Base-by-base conservation (phyloP, 2,888 invertebrate genomes). In the Campaea margaritaria region DNA sequence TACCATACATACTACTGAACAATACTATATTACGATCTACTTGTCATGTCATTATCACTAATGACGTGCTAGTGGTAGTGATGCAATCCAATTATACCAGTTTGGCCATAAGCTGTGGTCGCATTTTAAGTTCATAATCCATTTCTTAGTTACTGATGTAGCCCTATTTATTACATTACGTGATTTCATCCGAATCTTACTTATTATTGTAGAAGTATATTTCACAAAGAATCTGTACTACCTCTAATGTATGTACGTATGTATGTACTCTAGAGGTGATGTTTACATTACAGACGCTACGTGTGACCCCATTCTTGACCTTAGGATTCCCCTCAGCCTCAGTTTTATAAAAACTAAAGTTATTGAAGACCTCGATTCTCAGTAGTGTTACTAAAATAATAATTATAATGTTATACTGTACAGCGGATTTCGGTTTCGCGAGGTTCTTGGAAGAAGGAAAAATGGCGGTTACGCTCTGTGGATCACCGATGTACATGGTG, bases 401-500 rank as follows among this genome's bases (percentile, higher is more conserved):
- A 10, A 46, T 55, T 31, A 36, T 15, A 48, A 53, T 60, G 58
- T 57, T 61, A 41, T 80, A 74, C 69, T 79, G 86, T 93, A 58
- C 87, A 97, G 99, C 99, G 81, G 99, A 99, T 93, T 99, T 99
- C 93, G 99, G 99, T 50, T 99, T 99, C 93, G 99, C 99, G 53
- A 94, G 99, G 83, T 99, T 99, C 90, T 94, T 99, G 46, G 97
- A 98, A 90, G 99, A 99, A 85, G 99, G 99, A 66, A 99, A 98
- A 55, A 99, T 99, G 99, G 99, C 99, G 55, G 99, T 99, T 65
- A 99, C 99, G 34, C 93, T 99, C 42, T 99, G 99, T 89, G 99
- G 99, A 46, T 99, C 99, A 47, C 99, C 99, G 12, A 99, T 99
- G 99, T 99, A 99, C 85, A 99, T 99, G 99, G 98, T 98, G 91